Conservation (phyloP, 2,888 invertebrate genomes). For the Trichogramma dendrolimi region DNA sequence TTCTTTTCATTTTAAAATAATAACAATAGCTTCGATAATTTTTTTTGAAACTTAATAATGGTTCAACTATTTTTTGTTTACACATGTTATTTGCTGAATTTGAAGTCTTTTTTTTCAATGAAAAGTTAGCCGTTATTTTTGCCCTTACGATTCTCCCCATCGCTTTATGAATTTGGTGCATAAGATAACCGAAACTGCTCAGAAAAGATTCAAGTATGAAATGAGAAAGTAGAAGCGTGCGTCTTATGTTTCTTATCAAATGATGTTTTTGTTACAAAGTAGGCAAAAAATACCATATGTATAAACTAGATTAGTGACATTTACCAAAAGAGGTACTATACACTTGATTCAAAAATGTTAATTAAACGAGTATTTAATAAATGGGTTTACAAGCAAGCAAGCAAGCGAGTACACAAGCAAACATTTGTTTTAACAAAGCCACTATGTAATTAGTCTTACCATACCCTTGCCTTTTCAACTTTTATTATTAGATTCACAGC, state of each 20-base stretch:
- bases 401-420: conserved; percentile 32
- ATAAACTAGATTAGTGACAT: conserved; percentile 25
- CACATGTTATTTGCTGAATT: background rate
- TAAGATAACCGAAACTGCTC: background rate
- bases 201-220: conserved; percentile 23
- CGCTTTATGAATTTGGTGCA: background rate
- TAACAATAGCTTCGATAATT: background rate
- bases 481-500: too few relatives aligned
- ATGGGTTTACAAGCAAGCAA: conserved; percentile 31
- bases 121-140: background rate
- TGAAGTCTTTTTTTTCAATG: background rate
- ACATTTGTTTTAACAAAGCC: conserved; percentile 21
- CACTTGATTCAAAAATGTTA: conserved; percentile 12
- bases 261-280: conserved; percentile 12
- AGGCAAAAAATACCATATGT: conserved; percentile 10
- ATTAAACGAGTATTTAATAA: conserved; percentile 17
- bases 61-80: too few relatives aligned
- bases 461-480: background rate
- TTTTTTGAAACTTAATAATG: background rate
- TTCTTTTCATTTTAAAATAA: background rate
- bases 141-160: background rate
- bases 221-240: conserved; percentile 20
- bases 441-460: conserved; percentile 12
- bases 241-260: conserved; percentile 6
- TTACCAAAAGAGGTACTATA: conserved; percentile 14